Evolutionary conservation across 2,113 vertebrate species (phyloP), one percentile per base, ranked within the genome.

Genomic region (Mormyrus lacerda): DNA sequence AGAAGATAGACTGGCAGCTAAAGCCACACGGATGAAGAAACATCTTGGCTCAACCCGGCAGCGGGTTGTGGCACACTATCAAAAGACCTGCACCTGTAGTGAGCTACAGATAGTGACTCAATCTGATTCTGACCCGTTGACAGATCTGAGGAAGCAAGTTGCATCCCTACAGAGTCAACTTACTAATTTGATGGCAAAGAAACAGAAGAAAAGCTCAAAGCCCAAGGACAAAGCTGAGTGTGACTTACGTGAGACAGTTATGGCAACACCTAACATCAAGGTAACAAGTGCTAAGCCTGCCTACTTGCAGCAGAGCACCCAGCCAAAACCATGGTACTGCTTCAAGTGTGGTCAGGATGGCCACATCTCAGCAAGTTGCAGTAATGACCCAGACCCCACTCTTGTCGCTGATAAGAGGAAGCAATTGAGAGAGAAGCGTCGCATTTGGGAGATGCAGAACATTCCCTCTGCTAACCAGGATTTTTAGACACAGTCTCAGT

Each of bases 341-440:
- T 90, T 90, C 35, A 48, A 85, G 3, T 89, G 87, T 42, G 87
- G 90, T 5, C 76, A 91, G 21, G 85, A 90, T 58, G 89, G 88
- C 24, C 88, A 90, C 76, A 90, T 88, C 15, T 73, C 76, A 42
- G 6, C 42, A 11, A 27, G 51, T 4, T 90, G 90, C 58, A 53
- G 8, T 15, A 51, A 85, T 69, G 47, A 8, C 1, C 15, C 82
- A 13, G 73, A 90, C 19, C 53, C 73, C 6, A 19, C 51, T 24
- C 17, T 90, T 11, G 87, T 90, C 4, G 39, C 39, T 11, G 53
- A 21, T 27, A 90, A 90, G 58, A 61, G 19, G 21, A 88, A 50
- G 10, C 42, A 88, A 31, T n/a, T 90, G 10, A 11, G 39, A 73
- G 8, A 90, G n/a, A 85, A 55, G 45, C 87, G 69, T 21, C 79